Conservation (phyloP, 2,888 invertebrate species). For the Graphium colonna region DNA sequence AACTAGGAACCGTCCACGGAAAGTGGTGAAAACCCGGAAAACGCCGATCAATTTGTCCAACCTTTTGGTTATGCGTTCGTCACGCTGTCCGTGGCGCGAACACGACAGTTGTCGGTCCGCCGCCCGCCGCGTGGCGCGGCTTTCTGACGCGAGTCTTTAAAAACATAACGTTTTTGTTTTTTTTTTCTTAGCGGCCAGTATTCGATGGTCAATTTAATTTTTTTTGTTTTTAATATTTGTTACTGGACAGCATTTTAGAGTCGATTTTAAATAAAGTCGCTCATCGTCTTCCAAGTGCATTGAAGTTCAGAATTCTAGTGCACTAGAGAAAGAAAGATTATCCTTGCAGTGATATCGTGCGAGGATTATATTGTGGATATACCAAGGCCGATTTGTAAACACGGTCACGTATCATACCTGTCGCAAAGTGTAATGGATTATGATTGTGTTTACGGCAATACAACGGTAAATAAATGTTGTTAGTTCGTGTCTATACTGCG, state of each 20-base stretch:
- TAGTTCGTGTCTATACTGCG: too few relatives aligned
- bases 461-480: not conserved
- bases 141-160: not conserved
- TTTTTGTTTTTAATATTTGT: not conserved
- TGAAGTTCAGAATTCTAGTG: not conserved
- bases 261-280: not conserved
- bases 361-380: slow-evolving; percentile 8
- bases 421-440: slow-evolving; percentile 9
- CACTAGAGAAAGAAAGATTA: slow-evolving; percentile 3
- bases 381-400: slow-evolving; percentile 16
- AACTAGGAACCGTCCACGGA: slow-evolving; percentile 52
- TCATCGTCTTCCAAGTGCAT: not conserved
- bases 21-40: slow-evolving; percentile 35
- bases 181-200: not conserved
- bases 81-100: not conserved
- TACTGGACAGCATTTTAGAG: not conserved
- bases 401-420: slow-evolving; percentile 14
- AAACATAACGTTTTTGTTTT: not conserved
- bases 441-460: slow-evolving; percentile 8
- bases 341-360: slow-evolving; percentile 10
- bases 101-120: not conserved
- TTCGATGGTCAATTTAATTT: not conserved
- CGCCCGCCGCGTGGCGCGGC: not conserved
- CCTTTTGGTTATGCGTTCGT: slow-evolving; percentile 16
- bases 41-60: slow-evolving; percentile 15